Conservation (phyloP, 1,140 invertebrate genomes). For the Zaprionus ghesquierei region DNA sequence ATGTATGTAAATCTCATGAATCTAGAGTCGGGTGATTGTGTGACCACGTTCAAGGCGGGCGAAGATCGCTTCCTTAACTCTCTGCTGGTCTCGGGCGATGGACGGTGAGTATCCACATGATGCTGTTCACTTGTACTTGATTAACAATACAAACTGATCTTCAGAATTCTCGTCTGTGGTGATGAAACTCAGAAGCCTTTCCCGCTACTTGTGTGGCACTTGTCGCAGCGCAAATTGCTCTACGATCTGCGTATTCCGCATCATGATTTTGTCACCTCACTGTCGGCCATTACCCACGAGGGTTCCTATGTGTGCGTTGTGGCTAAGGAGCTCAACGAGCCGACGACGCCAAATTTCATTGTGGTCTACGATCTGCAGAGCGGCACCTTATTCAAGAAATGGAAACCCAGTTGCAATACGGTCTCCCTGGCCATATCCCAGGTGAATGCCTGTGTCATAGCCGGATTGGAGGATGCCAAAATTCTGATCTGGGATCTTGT, state of each 20-base stretch:
- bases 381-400: conserved; percentile 95
- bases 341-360: conserved; percentile 91
- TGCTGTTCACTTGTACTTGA: not conserved
- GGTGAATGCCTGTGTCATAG: conserved; percentile 90
- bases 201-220: conserved; percentile 93
- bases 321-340: conserved; percentile 90
- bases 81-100: conserved; percentile 92
- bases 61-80: conserved; percentile 95
- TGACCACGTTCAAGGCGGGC: conserved; percentile 93
- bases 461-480: conserved; percentile 90
- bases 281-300: conserved; percentile 93
- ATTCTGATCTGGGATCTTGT: conserved; percentile 94
- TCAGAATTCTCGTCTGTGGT: conserved; percentile 92
- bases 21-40: conserved; percentile 89
- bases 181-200: conserved; percentile 96
- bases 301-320: conserved; percentile 88
- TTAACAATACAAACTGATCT: not conserved
- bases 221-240: conserved; percentile 91
- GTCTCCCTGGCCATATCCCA: conserved; percentile 92
- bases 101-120: conserved; percentile 84
- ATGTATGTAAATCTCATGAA: conserved; percentile 97
- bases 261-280: conserved; percentile 93
- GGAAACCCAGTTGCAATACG: conserved; percentile 92
- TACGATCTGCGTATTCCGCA: conserved; percentile 94
- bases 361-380: conserved; percentile 96